Base-by-base conservation (phyloP, 2,797 vertebrate genomes). In the Choloepus didactylus region DNA sequence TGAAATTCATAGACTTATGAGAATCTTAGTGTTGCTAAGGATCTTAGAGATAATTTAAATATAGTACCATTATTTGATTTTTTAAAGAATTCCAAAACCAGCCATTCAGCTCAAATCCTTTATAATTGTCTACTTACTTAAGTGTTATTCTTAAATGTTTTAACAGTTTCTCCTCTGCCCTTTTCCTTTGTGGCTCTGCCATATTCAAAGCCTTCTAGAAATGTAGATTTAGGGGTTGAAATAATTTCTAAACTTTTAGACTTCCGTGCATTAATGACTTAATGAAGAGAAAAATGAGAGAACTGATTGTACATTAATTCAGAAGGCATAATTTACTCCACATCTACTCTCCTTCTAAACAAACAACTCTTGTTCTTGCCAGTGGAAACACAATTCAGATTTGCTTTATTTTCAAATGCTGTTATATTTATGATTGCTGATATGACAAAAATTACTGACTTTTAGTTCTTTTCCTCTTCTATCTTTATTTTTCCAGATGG, bases 21-120 rank as follows among this genome's bases (percentile, higher is more conserved):
- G 49, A 94, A 91, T n/a, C 75, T 64, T 92, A 72, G 5, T 94
- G 27, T 95, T 94, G 44, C 49, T 93, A 59, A 95, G 77, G 85
- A 77, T 41, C 23, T 1, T 90, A 75, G 70, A 54, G 56, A 85
- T 89, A 87, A 93, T 89, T 66, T 93, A 89, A 35, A 56, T 59
- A 12, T 76, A 46, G 60, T 12, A 91, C 2, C 9, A 73, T 76
- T 93, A 38, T 64, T 95, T 60, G 54, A 66, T 92, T 96, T 76
- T 54, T 21, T 41, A 31, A 91, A 73, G 46, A 16, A 56, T 67
- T 80, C 41, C 75, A 25, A 93, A 86, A 56, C 60, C 9, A 87
- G 59, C 35, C n/a, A 0, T 89, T 5, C 60, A 75, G 4, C 51
- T 95, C n/a, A 89, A 64, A 81, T 86, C 56, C 35, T 2, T 69